These are phyloP conservation scores for Oryctolagus cuniculus DNA, from an alignment of 2,113 vertebrate genomes.

Conservation along the genomic window DNA sequence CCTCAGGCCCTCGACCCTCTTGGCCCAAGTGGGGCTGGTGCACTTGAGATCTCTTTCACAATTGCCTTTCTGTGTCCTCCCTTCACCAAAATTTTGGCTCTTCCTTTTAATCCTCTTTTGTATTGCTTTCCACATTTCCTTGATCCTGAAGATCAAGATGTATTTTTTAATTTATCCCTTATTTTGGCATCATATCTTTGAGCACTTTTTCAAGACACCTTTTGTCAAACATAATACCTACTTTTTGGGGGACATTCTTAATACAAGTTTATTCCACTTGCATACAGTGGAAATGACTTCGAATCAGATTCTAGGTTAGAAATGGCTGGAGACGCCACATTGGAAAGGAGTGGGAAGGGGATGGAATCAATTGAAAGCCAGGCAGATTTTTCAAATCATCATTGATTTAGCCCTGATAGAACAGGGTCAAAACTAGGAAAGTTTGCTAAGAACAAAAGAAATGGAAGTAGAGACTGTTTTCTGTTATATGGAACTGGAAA, in stretches of 20 bases:
- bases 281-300: background rate
- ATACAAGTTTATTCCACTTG: background rate
- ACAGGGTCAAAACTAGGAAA: background rate
- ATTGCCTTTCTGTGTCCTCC: background rate
- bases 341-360: too few species aligned
- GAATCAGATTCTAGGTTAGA: background rate
- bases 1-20: background rate
- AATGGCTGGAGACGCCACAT: background rate
- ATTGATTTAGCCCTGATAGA: background rate
- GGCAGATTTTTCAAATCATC: slow-evolving; percentile 38
- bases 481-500: background rate
- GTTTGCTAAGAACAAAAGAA: background rate
- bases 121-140: background rate
- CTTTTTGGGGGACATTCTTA: background rate
- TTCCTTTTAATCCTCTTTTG: background rate
- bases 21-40: background rate
- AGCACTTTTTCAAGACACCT: background rate
- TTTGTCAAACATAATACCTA: slow-evolving; percentile 9
- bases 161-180: background rate
- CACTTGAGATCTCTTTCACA: background rate
- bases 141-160: background rate
- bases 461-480: background rate
- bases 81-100: background rate
- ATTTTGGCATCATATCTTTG: background rate
- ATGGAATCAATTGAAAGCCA: background rate